phyloP scores from a whole-genome alignment of 2,797 vertebrate genomes.

The Amazonetta brasiliensis region DNA sequence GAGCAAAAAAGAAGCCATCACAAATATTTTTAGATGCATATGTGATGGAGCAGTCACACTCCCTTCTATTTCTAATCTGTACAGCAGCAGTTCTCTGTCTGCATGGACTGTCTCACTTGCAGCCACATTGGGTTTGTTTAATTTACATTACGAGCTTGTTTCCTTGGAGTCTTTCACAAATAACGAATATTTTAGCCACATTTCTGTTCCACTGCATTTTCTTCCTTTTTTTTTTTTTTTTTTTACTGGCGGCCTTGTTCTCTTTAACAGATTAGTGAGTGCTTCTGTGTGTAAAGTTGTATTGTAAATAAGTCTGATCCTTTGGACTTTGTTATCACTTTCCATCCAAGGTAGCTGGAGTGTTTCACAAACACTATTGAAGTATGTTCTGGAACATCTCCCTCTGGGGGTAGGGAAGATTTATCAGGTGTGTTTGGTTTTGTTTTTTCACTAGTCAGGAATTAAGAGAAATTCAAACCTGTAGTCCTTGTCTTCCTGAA shows the following conservation, averaged over 20 bases:
- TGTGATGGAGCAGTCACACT: neutral
- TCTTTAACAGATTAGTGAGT: neutral
- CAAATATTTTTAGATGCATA: neutral
- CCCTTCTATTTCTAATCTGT: neutral
- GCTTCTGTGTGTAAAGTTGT: neutral
- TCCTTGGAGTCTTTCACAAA: neutral
- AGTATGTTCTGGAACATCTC: neutral
- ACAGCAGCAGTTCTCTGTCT: neutral
- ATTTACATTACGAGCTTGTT: neutral
- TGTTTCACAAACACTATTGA: neutral
- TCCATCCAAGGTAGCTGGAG: neutral
- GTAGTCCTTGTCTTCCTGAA: neutral
- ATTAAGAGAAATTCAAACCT: neutral
- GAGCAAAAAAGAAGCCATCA: neutral
- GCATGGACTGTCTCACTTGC: neutral
- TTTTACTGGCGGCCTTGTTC: neutral
- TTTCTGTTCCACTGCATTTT: neutral
- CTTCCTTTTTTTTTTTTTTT: neutral
- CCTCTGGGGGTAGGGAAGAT: neutral
- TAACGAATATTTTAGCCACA: neutral
- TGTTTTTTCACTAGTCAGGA: neutral
- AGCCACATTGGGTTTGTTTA: neutral
- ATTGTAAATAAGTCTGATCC: neutral
- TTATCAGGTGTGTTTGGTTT: neutral
- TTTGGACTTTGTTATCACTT: conserved; percentile 49